Evolutionary conservation across 1,140 invertebrate genomes (phyloP), one percentile per base, ranked within the genome.

Genomic region (Solen grandis): DNA sequence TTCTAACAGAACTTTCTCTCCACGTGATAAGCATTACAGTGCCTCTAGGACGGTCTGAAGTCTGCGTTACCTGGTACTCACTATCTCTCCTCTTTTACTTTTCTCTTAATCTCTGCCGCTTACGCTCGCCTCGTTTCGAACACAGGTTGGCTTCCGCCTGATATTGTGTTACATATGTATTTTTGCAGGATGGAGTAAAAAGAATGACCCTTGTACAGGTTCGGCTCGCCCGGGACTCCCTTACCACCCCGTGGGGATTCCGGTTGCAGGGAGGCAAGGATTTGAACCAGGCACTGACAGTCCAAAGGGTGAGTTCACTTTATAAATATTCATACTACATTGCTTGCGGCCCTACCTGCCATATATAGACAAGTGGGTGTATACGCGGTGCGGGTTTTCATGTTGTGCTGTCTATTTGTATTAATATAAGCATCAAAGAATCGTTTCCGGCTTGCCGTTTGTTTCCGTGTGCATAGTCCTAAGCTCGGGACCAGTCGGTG

Each of bases 251-350:
- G 83, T 99, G 97, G 97, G 97, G 97, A 63, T 96, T 98, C 87
- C 95, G 97, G 84, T 94, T 98, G 78, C 96, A 97, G 81, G 97
- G 97, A 85, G 97, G 97, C 81, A 94, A 95, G 83, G 97, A 98
- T 94, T 94, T 97, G 86, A 95, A 95, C 85, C 95, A 96, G n/a
- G 96, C 97, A 73, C 94, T 99, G 86, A 95, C 97, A 89, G 95
- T 99, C 89, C 97, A 97, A 85, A 96, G 96, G 95, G 97, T 98
- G 95, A 95, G 91, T 88, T 36, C 54, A 38, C 14, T 38, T 65
- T 31, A 50, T 70, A 54, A 38, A 50, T 72, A 8, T 52, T 27
- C 50, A 0, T 50, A 54, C 60, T n/a, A 66, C 22, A 4, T 1
- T 54, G 36, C 31, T 62, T 55, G 38, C 27, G 10, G 22, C 22